Evolutionary conservation across 2,113 vertebrate genomes (phyloP), one percentile per base, ranked within the genome.

Genomic region (Entelurus aequoreus): DNA sequence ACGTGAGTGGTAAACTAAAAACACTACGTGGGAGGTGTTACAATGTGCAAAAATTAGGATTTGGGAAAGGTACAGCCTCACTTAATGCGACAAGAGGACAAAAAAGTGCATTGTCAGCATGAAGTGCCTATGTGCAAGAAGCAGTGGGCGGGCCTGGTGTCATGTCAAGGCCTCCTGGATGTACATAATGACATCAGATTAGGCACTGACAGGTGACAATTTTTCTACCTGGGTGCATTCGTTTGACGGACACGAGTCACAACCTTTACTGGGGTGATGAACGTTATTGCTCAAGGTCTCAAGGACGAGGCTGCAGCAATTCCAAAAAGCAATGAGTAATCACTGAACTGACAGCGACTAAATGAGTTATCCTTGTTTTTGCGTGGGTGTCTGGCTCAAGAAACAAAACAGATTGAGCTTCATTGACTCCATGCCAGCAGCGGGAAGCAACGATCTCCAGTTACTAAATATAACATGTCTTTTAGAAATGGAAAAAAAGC

Each of bases 131-230:
- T 62, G 21, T 36, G 6, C 50, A 36, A 15, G 15, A 13, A 60
- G 60, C 16, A 6, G 5, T 4, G 9, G 72, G 72, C 3, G 54
- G 60, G 54, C 35, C 64, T 63, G 28, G 54, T 79, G 67, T 61
- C 56, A 60, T 79, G 67, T 61, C 56, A 60, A 70, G 77, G 63
- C 77, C 65, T 70, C 8, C 16, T 38, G 72, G 75, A 70, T 77
- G 83, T 88, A 74, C 85, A 85, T 83, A 82, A 85, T 84, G 54
- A 56, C 2, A 69, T 16, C 8, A 47, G 50, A 66, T 57, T 0
- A 19, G 67, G 72, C 60, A 67, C 13, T 13, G 13, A 53, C 14
- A 21, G 60, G 66, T 2, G 9, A 36, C 14, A 4, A 21, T 19
- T 28, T 55, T 40, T 50, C 6, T 28, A 35, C 13, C 5, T 19